Evolutionary conservation across 2,113 vertebrate genomes (phyloP).

Genomic region (Macquaria ambigua): DNA sequence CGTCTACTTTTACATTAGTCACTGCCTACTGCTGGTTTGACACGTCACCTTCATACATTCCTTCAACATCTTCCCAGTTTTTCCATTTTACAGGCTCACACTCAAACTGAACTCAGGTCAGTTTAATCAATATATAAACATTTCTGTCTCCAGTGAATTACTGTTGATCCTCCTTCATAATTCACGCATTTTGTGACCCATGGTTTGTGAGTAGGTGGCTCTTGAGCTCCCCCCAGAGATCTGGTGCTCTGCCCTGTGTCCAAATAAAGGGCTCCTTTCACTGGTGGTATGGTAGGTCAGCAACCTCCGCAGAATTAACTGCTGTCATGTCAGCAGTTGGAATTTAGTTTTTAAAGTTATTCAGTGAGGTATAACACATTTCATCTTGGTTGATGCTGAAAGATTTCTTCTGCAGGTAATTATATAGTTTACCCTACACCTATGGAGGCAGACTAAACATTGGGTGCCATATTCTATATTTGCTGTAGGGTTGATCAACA

Average conservation of each 20-base stretch:
- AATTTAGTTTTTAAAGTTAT: slow-evolving; percentile 44
- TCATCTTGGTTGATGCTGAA: slow-evolving; percentile 53
- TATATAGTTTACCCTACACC: background rate
- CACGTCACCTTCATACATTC: slow-evolving; percentile 22
- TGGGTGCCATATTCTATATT: background rate
- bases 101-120: slow-evolving; percentile 20
- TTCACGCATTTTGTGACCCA: slow-evolving; percentile 41
- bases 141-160: slow-evolving; percentile 35
- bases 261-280: slow-evolving; percentile 67
- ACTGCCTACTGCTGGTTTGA: slow-evolving; percentile 15
- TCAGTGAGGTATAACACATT: slow-evolving; percentile 29
- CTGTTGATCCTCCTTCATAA: slow-evolving; percentile 36
- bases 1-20: slow-evolving; percentile 32
- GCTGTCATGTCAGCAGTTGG: slow-evolving; percentile 51
- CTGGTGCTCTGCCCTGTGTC: slow-evolving; percentile 45
- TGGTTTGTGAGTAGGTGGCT: slow-evolving; percentile 39
- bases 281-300: slow-evolving; percentile 37
- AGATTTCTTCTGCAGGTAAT: slow-evolving; percentile 12
- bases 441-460: background rate
- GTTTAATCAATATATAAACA: slow-evolving; percentile 14
- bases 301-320: slow-evolving; percentile 40
- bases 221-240: slow-evolving; percentile 44
- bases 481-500: background rate
- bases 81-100: slow-evolving; percentile 18
- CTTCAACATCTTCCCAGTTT: slow-evolving; percentile 13